Evolutionary conservation across 1,140 invertebrate species (phyloP), one percentile per base, ranked within the genome.

Genomic region (Himalopsyche phryganea): DNA sequence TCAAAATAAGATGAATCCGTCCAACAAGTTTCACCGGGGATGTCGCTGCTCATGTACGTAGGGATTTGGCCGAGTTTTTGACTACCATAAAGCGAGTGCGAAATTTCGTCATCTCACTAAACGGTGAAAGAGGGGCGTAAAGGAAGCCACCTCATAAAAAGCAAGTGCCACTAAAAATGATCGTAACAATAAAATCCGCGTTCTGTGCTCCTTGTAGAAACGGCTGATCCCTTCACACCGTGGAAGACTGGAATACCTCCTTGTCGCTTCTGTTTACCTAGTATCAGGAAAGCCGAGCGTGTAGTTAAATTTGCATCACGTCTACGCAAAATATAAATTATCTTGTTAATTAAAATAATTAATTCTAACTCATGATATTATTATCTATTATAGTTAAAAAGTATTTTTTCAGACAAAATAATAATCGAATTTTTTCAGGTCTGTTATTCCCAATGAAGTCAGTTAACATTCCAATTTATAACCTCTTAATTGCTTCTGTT

Each of bases 181-280:
- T 64, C 62, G 62, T 64, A 64, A 64, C 62, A 64, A 60, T 64
- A 64, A 64, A 64, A 64, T 64, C 58, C 62, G 53, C 62, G 58
- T 60, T 60, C 32, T 54, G 51, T 18, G 50, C 40, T 41, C 51
- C 51, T 35, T 33, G 51, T 46, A 14, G 23, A 5, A 10, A 33
- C n/a, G 19, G 32, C 32, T 54, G 42, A 54, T 54, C 51, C 32
- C 51, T 46, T 51, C 23, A 32, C 50, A 44, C 41, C 20, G 38
- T 19, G 36, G 38, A 15, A 52, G n/a, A 14, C 15, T 3, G 18
- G 1, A 19, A 42, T 40, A 32, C 32, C 32, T 38, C 48, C 33
- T 15, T 4, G 48, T 1, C 19, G 15, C 48, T 50, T 19, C 32
- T 40, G 35, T 10, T 15, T 11, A 47, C 10, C 18, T 47, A 23